phyloP scores from a whole-genome alignment of 2,797 vertebrate species.

The Rhabdophis nuchalis region DNA sequence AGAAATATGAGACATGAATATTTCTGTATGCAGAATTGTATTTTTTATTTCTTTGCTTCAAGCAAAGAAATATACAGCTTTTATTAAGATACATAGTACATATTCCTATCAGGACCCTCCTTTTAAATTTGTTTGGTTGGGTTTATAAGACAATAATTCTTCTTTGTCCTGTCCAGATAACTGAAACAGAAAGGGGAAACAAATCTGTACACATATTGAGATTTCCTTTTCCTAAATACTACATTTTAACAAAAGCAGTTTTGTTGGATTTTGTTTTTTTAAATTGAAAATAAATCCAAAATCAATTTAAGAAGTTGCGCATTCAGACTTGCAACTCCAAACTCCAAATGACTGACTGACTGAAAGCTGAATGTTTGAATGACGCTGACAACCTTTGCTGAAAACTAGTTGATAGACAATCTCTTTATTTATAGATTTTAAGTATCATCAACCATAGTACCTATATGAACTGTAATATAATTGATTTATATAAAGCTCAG shows the following conservation, averaged over 20 bases:
- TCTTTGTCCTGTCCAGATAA: not conserved
- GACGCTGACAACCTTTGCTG: too few relatives aligned
- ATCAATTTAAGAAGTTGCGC: not conserved
- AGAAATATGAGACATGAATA: not conserved
- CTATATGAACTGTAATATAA: not conserved
- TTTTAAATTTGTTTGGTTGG: not conserved
- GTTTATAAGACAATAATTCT: not conserved
- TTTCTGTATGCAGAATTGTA: not conserved
- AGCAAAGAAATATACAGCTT: not conserved
- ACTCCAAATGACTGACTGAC: not conserved
- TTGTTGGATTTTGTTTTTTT: not conserved
- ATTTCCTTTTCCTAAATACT: not conserved
- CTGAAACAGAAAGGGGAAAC: not conserved
- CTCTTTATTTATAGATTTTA: not conserved
- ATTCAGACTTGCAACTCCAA: not conserved
- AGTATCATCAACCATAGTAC: not conserved
- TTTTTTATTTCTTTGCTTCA: not conserved
- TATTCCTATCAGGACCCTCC: not conserved
- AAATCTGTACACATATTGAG: not conserved
- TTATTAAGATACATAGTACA: not conserved
- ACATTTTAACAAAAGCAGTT: not conserved
- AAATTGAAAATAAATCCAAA: not conserved
- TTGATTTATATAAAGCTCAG: not conserved
- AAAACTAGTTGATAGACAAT: not conserved
- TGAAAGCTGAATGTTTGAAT: not conserved